Evolutionary conservation across 2,888 invertebrate species (phyloP).

Genomic region (Tubulanus polymorphus): DNA sequence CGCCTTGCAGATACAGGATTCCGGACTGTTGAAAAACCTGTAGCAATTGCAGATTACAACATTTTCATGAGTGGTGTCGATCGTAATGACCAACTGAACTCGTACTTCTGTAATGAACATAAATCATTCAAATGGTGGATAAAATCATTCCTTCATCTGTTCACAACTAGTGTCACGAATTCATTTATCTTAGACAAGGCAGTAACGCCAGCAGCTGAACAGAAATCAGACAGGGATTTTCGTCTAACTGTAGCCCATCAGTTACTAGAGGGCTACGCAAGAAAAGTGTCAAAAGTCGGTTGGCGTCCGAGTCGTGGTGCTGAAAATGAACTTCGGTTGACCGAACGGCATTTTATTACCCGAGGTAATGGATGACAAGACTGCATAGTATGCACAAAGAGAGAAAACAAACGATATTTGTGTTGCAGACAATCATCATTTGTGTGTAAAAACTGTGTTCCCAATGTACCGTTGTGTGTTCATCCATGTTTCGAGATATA

Average conservation of each 20-base stretch:
- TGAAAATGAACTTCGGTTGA: constrained; percentile 11
- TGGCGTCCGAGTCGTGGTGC: background rate
- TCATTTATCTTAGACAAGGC: constrained; percentile 15
- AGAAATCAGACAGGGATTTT: no score
- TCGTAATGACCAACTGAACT: constrained; percentile 10
- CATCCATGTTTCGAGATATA: constrained; percentile 15
- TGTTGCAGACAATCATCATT: constrained; percentile 14
- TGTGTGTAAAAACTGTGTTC: no score
- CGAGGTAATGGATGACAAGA: constrained; percentile 13
- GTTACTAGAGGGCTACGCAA: constrained; percentile 8
- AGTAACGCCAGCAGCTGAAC: no score
- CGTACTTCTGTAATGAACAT: constrained; percentile 13
- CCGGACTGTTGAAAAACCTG: constrained; percentile 8
- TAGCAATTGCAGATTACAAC: constrained; percentile 13
- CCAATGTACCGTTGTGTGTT: constrained; percentile 13
- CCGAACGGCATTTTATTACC: constrained; percentile 13
- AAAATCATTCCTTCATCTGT: constrained; percentile 10
- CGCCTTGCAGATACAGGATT: constrained; percentile 4
- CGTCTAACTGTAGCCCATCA: constrained; percentile 13
- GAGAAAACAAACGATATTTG: constrained; percentile 12
- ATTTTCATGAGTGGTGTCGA: constrained; percentile 19
- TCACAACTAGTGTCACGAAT: constrained; percentile 17
- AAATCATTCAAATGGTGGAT: constrained; percentile 16
- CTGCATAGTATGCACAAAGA: constrained; percentile 13
- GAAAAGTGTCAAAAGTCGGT: constrained; percentile 1